Evolutionary conservation across 2,888 invertebrate species (phyloP).

Genomic region (Epinotia demarniana): DNA sequence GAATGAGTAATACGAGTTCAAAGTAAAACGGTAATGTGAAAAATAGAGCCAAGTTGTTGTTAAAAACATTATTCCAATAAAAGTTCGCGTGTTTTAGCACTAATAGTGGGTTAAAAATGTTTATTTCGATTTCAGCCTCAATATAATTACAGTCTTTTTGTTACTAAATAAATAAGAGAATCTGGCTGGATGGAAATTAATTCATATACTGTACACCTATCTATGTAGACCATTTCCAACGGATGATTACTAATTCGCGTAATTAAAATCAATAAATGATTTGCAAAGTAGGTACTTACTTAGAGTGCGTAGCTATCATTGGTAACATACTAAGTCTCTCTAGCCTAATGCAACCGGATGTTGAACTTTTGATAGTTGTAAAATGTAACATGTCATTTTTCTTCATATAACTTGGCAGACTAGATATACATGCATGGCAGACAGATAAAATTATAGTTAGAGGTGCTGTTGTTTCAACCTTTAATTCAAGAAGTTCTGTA

Average conservation of each 20-base stretch:
- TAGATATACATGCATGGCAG: too few species aligned
- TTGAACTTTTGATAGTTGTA: too few species aligned
- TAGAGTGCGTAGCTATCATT: too few species aligned
- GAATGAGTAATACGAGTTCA: conserved; percentile 39
- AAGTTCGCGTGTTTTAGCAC: background rate
- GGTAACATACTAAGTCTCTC: too few species aligned
- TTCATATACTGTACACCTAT: background rate
- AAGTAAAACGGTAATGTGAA: conserved; percentile 1
- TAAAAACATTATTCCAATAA: background rate
- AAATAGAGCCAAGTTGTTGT: conserved; percentile 28
- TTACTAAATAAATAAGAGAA: background rate
- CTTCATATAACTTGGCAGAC: too few species aligned
- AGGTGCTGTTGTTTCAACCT: too few species aligned
- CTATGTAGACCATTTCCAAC: background rate
- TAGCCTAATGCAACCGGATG: too few species aligned
- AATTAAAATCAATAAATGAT: background rate
- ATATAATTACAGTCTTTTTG: background rate
- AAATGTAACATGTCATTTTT: too few species aligned
- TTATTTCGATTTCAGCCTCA: too few species aligned
- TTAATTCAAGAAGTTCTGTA: too few species aligned
- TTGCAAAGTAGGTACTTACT: too few species aligned
- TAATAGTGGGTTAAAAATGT: background rate
- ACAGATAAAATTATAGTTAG: too few species aligned
- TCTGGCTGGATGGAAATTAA: background rate
- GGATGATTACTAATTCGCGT: background rate